Evolutionary conservation across 2,113 vertebrate species (phyloP).

Genomic region (Antennarius striatus): DNA sequence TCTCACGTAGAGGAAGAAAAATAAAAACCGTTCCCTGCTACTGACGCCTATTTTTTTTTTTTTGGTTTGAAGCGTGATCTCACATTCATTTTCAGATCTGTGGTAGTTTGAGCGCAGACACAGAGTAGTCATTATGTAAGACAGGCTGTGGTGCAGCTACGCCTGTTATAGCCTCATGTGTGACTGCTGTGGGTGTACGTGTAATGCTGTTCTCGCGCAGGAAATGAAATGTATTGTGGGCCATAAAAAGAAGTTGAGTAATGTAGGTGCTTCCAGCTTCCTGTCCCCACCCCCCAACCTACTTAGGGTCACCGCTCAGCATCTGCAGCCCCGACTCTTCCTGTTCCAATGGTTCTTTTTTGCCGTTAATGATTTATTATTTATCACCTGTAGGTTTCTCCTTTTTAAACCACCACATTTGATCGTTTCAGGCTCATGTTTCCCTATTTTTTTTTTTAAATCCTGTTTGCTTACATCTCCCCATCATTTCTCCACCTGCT

Average conservation of each 20-base stretch:
- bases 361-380: not conserved
- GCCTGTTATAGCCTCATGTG: slow-evolving; percentile 44
- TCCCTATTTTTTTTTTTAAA: not conserved
- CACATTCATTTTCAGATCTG: not conserved
- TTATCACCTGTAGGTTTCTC: not conserved
- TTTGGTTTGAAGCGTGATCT: not conserved
- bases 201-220: slow-evolving; percentile 30
- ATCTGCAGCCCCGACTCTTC: no score
- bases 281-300: slow-evolving; percentile 11
- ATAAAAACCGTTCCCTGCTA: no score
- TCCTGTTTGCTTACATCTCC: not conserved
- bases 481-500: slow-evolving; percentile 10
- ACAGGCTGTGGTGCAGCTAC: slow-evolving; percentile 24
- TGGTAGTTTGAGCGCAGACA: not conserved
- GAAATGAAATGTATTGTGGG: slow-evolving; percentile 74
- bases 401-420: slow-evolving; percentile 1
- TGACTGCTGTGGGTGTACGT: slow-evolving; percentile 33
- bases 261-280: slow-evolving; percentile 61
- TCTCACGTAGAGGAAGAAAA: no score
- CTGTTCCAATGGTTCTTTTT: not conserved
- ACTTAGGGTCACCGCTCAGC: no score
- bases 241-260: slow-evolving; percentile 62
- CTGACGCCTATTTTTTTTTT: no score
- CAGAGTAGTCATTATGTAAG: slow-evolving; percentile 30
- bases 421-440: not conserved